Base-by-base conservation (phyloP, 1,140 invertebrate genomes). In the Ostrea denselamellosa region DNA sequence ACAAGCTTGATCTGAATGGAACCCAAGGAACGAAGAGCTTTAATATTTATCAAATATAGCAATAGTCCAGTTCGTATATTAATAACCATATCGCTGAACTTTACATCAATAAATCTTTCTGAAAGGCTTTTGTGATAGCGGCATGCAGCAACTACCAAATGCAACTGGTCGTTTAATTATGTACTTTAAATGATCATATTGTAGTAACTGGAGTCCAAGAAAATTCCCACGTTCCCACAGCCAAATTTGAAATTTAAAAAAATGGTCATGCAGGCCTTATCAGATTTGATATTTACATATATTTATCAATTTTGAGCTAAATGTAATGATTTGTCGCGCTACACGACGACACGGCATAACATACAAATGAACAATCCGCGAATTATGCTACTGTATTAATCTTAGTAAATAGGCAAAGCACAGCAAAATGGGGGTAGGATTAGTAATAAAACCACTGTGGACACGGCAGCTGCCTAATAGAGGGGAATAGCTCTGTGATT, bases 381-480 rank as follows among this genome's bases (percentile, higher is more conserved):
- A 77, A 77, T 77, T 77, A 77, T 77, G 68, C 2, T 77, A 77
- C 28, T 77, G 68, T 77, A 77, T 77, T 25, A 77, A 77, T 77
- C 14, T 34, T 10, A 34, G 68, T 34, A 77, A 77, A 77, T 77
- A 77, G 68, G 68, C 68, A 77, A 34, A 22, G 68, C 68, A 77
- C 68, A 77, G 68, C 25, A 77, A 77, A 25, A 10, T n/a, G n/a
- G 19, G n/a, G 17, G n/a, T 62, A 62, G 56, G n/a, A 14, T n/a
- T 7, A 62, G 14, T 62, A 62, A 77, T 77, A 77, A 77, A 77
- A 22, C 28, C 68, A 77, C 10, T 9, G 25, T 14, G 25, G 68
- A 5, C 68, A 14, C 68, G 28, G 68, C 68, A 77, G 68, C 68
- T 77, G 68, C 25, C 68, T 77, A 77, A 77, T 77, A 34, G 68